Evolutionary conservation across 2,113 vertebrate genomes (phyloP).

Genomic region (Hyperopisus bebe): DNA sequence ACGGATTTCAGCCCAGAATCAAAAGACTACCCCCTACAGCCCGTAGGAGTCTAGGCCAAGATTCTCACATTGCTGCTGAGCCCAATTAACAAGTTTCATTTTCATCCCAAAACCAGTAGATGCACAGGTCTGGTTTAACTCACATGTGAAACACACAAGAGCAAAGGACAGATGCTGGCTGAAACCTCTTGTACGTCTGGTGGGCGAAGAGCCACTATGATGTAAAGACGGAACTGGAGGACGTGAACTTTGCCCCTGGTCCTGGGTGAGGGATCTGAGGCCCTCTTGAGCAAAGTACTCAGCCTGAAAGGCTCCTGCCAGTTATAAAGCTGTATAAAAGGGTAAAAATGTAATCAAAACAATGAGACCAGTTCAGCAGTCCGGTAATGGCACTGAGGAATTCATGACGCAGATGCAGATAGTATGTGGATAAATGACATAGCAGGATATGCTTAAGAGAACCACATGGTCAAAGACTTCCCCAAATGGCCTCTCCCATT

Average conservation of each 20-base stretch:
- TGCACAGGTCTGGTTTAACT: neutral
- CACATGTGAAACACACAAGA: neutral
- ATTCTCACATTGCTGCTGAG: neutral
- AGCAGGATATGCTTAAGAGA: neutral
- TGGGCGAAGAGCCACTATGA: neutral
- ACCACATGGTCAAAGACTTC: neutral
- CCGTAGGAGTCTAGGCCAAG: neutral
- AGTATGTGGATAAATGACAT: neutral
- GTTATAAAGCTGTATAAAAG: neutral
- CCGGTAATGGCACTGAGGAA: neutral
- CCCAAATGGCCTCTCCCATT: neutral
- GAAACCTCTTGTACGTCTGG: neutral
- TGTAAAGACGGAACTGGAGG: neutral
- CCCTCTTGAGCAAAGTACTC: neutral
- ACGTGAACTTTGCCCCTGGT: neutral
- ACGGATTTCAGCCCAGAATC: neutral
- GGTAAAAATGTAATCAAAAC: neutral
- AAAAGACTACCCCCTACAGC: neutral
- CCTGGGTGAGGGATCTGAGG: neutral
- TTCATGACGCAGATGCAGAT: neutral
- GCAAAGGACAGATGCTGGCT: neutral
- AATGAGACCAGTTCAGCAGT: neutral
- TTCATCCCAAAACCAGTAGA: neutral
- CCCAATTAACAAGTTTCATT: neutral
- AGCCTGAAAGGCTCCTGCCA: neutral